Evolutionary conservation across 2,797 vertebrate species (phyloP).

Genomic region (Hemitrygon akajei): DNA sequence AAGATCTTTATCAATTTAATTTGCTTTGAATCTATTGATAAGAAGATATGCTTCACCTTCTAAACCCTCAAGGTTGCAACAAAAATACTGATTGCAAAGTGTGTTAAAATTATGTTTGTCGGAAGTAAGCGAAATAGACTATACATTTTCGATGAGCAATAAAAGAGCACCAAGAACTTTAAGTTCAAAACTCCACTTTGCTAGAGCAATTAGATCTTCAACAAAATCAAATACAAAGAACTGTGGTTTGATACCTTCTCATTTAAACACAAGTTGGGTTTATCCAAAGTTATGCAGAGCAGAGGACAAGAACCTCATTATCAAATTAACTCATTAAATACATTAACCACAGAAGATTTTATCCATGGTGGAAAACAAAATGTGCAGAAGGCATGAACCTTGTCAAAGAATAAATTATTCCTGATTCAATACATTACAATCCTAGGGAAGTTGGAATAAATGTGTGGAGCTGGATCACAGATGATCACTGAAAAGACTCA

Average conservation of each 20-base stretch:
- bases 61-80: background rate
- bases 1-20: background rate
- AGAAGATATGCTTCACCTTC: background rate
- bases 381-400: background rate
- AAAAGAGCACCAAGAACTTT: background rate
- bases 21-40: too few species aligned
- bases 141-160: background rate
- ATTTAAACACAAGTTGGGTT: background rate
- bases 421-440: background rate
- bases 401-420: background rate
- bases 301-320: background rate
- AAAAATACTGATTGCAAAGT: conserved; percentile 1
- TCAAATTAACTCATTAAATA: background rate
- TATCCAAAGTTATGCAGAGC: background rate
- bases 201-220: background rate
- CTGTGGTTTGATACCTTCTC: background rate
- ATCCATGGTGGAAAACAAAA: background rate
- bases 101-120: background rate
- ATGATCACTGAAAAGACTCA: too few species aligned
- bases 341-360: background rate
- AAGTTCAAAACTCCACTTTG: background rate
- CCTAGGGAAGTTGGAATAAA: too few species aligned
- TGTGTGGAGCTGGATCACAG: too few species aligned
- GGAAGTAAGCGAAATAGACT: background rate
- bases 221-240: background rate